Base-by-base conservation (phyloP, 2,888 invertebrate species). In the Drosophila macrospina region DNA sequence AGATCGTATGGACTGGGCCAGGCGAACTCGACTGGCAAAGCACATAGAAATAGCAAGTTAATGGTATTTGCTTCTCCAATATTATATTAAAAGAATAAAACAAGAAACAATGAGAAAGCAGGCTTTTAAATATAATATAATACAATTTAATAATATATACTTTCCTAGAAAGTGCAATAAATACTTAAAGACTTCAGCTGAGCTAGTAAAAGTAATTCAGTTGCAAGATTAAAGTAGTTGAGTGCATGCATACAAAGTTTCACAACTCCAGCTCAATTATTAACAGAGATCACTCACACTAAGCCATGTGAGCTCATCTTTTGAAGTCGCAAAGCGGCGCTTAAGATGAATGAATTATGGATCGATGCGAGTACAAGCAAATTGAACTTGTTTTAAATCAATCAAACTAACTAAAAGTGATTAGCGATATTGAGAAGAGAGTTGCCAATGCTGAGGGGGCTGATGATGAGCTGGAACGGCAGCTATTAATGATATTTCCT, bases 401-500 rank as follows among this genome's bases (percentile, higher is more conserved):
- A 54, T 42, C 13, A 42, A 42, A 32, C 42, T 16, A 39, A 20
- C 5, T 30, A 11, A 20, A 20, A 20, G 16, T n/a, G 37, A 51
- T 51, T 39, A 28, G 37, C 28, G 54, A 13, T 28, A 52, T n/a
- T 11, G 8, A 7, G 13, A 30, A 41, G 13, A 28, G 4, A 16
- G 30, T n/a, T 32, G 7, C 28, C 0, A n/a, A 16, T 6, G 15
- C 36, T 28, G 32, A 41, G 15, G 24, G 41, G 41, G 24, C 30
- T 24, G 54, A 36, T 36, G 30, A 51, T 51, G 13, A 32, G 13
- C 41, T 32, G 28, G 7, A 56, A 37, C 16, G 13, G 15, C 11
- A 44, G 37, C 28, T 42, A 44, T 54, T 45, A 61, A 37, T 37
- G 11, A 36, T 20, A 36, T 30, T 61, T 61, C 60, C 60, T 54